phyloP scores from a whole-genome alignment of 1,140 invertebrate species.

The Lepidotrigona ventralis region DNA sequence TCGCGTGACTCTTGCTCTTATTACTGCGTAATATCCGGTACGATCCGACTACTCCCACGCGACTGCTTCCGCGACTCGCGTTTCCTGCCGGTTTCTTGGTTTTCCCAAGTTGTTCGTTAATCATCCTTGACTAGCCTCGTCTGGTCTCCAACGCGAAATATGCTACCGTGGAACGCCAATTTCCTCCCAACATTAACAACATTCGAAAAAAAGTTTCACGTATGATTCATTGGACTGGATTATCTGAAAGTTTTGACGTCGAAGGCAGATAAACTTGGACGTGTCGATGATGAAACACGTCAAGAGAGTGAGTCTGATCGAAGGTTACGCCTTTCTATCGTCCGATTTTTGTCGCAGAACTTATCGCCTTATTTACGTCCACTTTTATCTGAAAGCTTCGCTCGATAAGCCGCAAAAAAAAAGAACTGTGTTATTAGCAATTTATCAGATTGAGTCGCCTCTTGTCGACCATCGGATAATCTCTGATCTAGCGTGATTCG shows the following conservation, averaged over 20 bases:
- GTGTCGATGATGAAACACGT: not conserved
- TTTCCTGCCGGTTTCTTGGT: conserved; percentile 7
- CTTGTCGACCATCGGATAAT: not conserved
- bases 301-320: no score
- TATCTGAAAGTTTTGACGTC: not conserved
- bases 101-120: conserved; percentile 3
- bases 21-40: conserved; percentile 47
- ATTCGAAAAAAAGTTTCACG: not conserved
- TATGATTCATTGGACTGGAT: not conserved
- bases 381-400: not conserved
- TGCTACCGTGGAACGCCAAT: not conserved
- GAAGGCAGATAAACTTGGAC: not conserved
- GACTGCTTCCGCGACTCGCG: conserved; percentile 42
- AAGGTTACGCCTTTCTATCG: not conserved
- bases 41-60: conserved; percentile 52
- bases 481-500: not conserved
- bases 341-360: not conserved
- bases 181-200: not conserved
- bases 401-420: not conserved
- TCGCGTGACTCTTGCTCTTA: conserved; percentile 54
- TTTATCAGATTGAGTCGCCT: not conserved
- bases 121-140: not conserved
- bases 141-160: not conserved
- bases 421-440: not conserved
- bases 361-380: not conserved